These are phyloP conservation scores for Propithecus deckenii DNA, from an alignment of 2,797 vertebrate species.

Conservation along the genomic window DNA sequence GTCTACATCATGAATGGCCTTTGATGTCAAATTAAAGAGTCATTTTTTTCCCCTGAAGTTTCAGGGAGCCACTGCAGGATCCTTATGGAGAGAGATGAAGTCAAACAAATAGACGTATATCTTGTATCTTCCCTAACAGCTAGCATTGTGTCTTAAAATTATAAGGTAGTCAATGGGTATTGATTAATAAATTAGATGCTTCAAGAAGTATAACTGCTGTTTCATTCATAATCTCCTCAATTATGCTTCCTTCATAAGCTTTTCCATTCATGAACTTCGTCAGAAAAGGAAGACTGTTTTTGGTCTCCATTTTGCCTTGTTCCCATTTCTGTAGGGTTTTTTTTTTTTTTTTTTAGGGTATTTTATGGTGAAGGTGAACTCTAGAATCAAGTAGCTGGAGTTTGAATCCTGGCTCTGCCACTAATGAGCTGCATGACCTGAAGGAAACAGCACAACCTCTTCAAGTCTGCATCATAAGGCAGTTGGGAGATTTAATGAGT, in stretches of 20 bases:
- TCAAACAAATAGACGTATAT: neutral
- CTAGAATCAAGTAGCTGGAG: neutral
- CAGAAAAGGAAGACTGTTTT: neutral
- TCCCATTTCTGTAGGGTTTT: neutral
- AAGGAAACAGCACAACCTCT: neutral
- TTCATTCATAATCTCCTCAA: neutral
- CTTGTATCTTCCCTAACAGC: neutral
- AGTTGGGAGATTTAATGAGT: neutral
- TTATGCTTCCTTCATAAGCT: neutral
- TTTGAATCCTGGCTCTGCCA: neutral
- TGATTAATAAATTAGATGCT: neutral
- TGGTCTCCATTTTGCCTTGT: neutral
- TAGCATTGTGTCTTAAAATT: neutral
- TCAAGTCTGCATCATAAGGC: neutral
- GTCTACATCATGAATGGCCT: accelerated
- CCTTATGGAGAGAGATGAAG: neutral
- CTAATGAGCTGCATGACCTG: neutral
- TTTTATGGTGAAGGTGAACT: neutral
- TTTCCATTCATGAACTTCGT: neutral
- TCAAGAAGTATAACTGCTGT: neutral
- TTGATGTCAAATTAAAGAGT: neutral
- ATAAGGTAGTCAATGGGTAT: neutral
- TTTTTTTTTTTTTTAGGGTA: no score
- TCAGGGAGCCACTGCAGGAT: neutral
- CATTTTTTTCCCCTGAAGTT: neutral